Conservation (phyloP, 2,113 vertebrate species). For the Apodemus sylvaticus region DNA sequence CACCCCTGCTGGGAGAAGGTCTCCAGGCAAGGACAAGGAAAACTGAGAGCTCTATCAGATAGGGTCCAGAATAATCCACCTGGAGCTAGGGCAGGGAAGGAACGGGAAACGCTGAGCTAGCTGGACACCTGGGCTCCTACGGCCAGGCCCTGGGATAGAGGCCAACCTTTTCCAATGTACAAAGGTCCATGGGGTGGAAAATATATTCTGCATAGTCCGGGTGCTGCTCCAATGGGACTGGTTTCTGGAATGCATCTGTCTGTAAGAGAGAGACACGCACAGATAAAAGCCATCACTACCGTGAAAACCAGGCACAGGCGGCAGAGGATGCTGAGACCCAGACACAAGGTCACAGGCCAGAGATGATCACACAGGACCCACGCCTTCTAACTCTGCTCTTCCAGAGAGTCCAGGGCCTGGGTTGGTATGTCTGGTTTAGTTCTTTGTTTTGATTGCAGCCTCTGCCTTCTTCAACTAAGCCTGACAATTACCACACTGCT, state of each 20-base stretch:
- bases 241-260: slow-evolving; percentile 99
- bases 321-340: neutral
- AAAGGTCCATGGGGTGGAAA: slow-evolving; percentile 98
- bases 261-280: slow-evolving; percentile 77
- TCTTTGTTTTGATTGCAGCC: neutral
- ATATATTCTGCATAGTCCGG: slow-evolving; percentile 99
- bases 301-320: neutral
- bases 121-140: neutral
- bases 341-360: neutral
- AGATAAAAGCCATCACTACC: slow-evolving; percentile 28
- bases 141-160: neutral
- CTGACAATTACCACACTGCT: neutral
- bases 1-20: neutral
- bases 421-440: neutral
- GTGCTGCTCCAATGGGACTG: slow-evolving; percentile 97
- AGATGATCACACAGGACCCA: neutral
- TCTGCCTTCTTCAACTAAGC: neutral
- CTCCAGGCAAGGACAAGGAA: neutral
- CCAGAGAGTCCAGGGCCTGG: neutral
- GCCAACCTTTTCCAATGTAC: slow-evolving; percentile 97
- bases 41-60: neutral
- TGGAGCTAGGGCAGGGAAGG: neutral
- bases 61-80: neutral
- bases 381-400: neutral
- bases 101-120: neutral